Evolutionary conservation across 2,888 invertebrate species (phyloP).

Genomic region (Brachycybe producta): DNA sequence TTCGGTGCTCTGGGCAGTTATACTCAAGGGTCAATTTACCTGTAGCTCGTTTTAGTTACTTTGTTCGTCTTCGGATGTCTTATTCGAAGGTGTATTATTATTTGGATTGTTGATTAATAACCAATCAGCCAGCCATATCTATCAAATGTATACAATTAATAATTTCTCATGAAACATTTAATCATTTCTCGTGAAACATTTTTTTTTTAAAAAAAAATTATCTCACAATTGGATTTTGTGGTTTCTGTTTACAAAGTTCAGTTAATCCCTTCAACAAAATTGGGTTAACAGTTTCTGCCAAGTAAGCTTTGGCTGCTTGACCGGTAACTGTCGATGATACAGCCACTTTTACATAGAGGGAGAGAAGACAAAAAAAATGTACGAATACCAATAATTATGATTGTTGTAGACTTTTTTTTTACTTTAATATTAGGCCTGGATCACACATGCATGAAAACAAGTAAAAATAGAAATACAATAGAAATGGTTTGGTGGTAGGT

Average conservation of each 20-base stretch:
- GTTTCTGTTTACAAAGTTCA: conserved; percentile 54
- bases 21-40: neutral
- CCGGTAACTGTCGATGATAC: conserved; percentile 51
- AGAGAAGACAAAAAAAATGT: too few relatives aligned
- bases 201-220: neutral
- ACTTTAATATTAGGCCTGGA: too few relatives aligned
- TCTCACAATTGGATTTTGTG: conserved; percentile 52
- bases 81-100: too few relatives aligned
- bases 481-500: too few relatives aligned
- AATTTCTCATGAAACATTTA: neutral
- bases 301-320: conserved; percentile 51
- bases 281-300: conserved; percentile 51
- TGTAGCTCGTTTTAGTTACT: neutral
- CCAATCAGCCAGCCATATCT: conserved; percentile 62
- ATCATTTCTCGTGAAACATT: neutral
- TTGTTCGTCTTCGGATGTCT: too few relatives aligned
- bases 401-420: too few relatives aligned
- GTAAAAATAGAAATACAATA: too few relatives aligned
- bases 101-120: conserved; percentile 49
- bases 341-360: too few relatives aligned
- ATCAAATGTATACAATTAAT: conserved; percentile 20
- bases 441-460: too few relatives aligned
- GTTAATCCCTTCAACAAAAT: conserved; percentile 44
- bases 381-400: too few relatives aligned
- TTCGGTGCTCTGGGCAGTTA: too few relatives aligned